Evolutionary conservation across 1,140 invertebrate species (phyloP).

Genomic region (Neuroterus valhalla): DNA sequence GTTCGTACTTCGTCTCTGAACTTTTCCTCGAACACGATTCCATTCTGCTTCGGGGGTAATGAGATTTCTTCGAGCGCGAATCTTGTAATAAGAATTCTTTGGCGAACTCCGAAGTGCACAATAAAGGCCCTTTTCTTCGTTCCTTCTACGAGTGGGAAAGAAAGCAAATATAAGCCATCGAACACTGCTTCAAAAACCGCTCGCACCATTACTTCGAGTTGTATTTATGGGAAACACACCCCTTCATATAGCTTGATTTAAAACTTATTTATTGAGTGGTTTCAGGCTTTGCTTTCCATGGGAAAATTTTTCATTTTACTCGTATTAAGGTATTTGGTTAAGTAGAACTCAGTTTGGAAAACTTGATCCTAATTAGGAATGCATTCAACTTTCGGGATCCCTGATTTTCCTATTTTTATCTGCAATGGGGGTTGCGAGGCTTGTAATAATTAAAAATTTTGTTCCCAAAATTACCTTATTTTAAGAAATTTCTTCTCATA

Average conservation of each 20-base stretch:
- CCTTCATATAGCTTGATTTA: neutral
- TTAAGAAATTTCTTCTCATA: constrained; percentile 5
- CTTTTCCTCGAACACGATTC: constrained; percentile 22
- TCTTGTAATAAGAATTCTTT: constrained; percentile 30
- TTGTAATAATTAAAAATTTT: constrained; percentile 7
- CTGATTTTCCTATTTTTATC: too few species aligned
- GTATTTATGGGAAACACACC: constrained; percentile 1
- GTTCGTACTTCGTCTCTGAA: constrained; percentile 25
- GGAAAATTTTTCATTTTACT: too few species aligned
- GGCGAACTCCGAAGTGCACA: constrained; percentile 28
- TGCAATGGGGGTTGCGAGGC: neutral
- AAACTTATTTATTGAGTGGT: neutral
- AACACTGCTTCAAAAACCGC: constrained; percentile 18
- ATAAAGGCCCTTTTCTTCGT: constrained; percentile 24
- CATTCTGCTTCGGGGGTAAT: constrained; percentile 28
- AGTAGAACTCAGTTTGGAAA: too few species aligned
- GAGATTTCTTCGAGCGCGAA: constrained; percentile 30
- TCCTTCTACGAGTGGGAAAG: neutral
- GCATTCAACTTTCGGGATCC: too few species aligned
- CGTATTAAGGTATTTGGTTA: too few species aligned
- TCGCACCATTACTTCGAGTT: constrained; percentile 9
- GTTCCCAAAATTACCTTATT: neutral
- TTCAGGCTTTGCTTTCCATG: neutral
- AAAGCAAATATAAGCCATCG: constrained; percentile 19
- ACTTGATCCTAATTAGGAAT: too few species aligned